These are phyloP conservation scores for Antigone vipio DNA, from an alignment of 2,113 vertebrate genomes.

Conservation along the genomic window DNA sequence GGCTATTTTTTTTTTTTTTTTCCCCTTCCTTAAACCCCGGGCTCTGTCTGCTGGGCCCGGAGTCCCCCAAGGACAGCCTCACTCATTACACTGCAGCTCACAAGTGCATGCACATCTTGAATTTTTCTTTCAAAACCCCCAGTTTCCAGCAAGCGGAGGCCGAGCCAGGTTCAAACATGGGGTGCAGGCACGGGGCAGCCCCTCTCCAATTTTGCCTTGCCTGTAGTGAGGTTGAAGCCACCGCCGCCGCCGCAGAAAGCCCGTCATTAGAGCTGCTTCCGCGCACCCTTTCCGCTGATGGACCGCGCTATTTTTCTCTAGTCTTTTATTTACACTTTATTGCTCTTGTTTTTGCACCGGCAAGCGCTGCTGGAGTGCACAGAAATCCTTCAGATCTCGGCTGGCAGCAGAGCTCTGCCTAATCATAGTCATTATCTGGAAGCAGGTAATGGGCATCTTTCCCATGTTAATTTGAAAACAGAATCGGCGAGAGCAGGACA, in stretches of 20 bases:
- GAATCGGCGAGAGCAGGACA: conserved; percentile 47
- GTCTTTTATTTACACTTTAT: conserved; percentile 69
- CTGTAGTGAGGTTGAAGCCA: neutral
- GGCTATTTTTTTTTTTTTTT: too few species aligned
- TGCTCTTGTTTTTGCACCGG: conserved; percentile 67
- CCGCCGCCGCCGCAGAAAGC: neutral
- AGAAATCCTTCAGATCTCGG: conserved; percentile 70
- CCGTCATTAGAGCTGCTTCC: neutral
- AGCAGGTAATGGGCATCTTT: conserved; percentile 75
- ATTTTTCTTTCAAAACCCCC: neutral
- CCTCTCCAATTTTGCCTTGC: neutral
- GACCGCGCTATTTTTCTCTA: conserved; percentile 41
- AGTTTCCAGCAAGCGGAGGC: neutral
- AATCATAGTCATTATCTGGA: conserved; percentile 73
- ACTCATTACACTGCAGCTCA: neutral
- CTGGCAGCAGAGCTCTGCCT: conserved; percentile 70
- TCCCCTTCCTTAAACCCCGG: too few species aligned
- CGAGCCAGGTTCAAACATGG: neutral
- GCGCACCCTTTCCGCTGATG: neutral
- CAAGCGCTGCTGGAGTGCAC: conserved; percentile 63
- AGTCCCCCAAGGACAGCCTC: neutral
- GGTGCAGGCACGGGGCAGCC: neutral
- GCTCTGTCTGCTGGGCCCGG: neutral
- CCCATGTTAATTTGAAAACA: conserved; percentile 71
- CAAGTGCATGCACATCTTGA: neutral